A percentile compares a stretch with the other conserved stretches of the same genome.
Evolutionary conservation across 1,140 invertebrate genomes (phyloP).

Genomic region (Homarus americanus): DNA sequence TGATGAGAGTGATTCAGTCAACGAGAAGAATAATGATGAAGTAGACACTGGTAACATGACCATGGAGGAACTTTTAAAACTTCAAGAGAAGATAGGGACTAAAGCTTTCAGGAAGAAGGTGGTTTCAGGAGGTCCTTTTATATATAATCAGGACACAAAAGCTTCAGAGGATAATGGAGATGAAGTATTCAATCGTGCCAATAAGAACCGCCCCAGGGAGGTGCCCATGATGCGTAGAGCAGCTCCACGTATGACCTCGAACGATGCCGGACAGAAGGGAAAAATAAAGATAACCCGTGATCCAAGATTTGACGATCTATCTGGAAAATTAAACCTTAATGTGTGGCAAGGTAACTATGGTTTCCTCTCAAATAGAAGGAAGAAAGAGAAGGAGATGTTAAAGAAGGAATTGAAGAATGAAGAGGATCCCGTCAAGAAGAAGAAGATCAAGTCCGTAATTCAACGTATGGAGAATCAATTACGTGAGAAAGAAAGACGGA

Average conservation of each 20-base stretch:
- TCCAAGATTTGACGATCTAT: conserved; percentile 73
- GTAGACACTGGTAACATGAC: conserved; percentile 22
- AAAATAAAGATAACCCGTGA: conserved; percentile 40
- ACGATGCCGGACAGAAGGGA: conserved; percentile 16
- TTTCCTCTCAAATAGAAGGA: conserved; percentile 58
- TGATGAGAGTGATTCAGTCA: neutral
- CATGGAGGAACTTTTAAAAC: conserved; percentile 54
- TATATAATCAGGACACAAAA: neutral
- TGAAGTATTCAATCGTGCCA: conserved; percentile 16
- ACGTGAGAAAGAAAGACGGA: conserved; percentile 35
- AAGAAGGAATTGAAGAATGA: conserved; percentile 56
- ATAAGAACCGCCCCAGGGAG: conserved; percentile 52
- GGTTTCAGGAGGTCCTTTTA: neutral
- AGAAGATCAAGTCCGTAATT: conserved; percentile 48
- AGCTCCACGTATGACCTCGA: conserved; percentile 27
- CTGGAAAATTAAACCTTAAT: conserved; percentile 55
- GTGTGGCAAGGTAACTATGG: conserved; percentile 54
- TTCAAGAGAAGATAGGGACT: conserved; percentile 54
- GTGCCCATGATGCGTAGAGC: conserved; percentile 42
- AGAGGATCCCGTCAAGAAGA: conserved; percentile 20
- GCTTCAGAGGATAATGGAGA: neutral
- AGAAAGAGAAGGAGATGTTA: conserved; percentile 57
- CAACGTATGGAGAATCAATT: conserved; percentile 73
- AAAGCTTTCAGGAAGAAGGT: conserved; percentile 49
- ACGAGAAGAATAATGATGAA: neutral